Evolutionary conservation across 2,797 vertebrate genomes (phyloP).

Genomic region (Urocyon cinereoargenteus): DNA sequence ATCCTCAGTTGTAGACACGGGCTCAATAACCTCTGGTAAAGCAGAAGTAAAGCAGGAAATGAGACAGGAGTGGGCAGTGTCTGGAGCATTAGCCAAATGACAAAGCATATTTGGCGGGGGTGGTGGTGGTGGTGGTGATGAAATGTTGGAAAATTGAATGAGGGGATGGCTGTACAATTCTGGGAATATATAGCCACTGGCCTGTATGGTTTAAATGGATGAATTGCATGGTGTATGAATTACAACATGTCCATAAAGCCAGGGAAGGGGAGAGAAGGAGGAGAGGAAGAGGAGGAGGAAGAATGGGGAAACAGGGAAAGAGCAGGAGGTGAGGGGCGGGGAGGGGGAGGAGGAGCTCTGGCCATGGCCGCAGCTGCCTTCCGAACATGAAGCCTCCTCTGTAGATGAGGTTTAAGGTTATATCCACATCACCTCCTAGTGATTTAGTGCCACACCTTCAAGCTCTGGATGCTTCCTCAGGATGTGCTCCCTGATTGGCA

Average conservation of each 20-base stretch:
- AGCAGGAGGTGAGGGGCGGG: background rate
- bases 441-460: background rate
- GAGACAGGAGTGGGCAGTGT: too few species aligned
- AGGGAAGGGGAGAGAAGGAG: background rate
- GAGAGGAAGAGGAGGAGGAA: background rate
- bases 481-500: background rate
- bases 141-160: background rate
- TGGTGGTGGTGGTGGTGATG: background rate
- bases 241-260: background rate
- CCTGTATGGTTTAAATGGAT: background rate
- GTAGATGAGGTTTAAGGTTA: background rate
- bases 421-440: background rate
- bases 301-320: too few species aligned
- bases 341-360: fast-evolving
- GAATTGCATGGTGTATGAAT: background rate
- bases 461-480: background rate
- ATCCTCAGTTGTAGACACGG: background rate
- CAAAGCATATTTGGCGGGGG: background rate
- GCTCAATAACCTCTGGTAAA: too few species aligned
- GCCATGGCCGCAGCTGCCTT: background rate
- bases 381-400: fast-evolving
- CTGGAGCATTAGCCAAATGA: too few species aligned
- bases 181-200: background rate
- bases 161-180: background rate
- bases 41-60: too few species aligned